A percentile compares a stretch with the other conserved stretches of the same genome.
phyloP scores from a whole-genome alignment of 2,113 vertebrate genomes.

The Garra rufa region DNA sequence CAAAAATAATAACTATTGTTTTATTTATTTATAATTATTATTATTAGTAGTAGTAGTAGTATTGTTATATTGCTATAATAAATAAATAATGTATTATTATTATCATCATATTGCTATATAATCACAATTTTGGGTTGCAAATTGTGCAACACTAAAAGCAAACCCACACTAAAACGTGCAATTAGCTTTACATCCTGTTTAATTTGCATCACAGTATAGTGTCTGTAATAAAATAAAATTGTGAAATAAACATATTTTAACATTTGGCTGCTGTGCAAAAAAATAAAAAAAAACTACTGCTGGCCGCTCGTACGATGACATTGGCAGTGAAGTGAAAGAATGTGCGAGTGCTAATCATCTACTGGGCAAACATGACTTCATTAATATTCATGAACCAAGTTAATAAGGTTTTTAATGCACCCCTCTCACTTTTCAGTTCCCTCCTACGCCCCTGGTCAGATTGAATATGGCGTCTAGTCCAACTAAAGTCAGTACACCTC shows the following conservation, averaged over 20 bases:
- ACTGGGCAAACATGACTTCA: constrained; percentile 13
- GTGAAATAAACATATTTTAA: not conserved
- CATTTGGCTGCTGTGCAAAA: not conserved
- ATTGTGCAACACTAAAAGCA: too few relatives aligned
- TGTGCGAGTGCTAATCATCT: constrained; percentile 11
- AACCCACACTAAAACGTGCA: too few relatives aligned
- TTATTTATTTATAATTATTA: too few relatives aligned
- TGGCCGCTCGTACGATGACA: not conserved
- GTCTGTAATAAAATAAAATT: too few relatives aligned
- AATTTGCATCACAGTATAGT: too few relatives aligned
- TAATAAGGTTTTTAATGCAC: constrained; percentile 16
- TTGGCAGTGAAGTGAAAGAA: not conserved
- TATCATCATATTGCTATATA: too few relatives aligned
- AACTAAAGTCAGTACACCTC: not conserved
- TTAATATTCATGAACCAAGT: constrained; percentile 31
- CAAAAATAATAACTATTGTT: too few relatives aligned
- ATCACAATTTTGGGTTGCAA: too few relatives aligned
- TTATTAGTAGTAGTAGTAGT: too few relatives aligned
- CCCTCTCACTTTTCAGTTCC: not conserved
- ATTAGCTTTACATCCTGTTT: too few relatives aligned
- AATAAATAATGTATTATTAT: too few relatives aligned
- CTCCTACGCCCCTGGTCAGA: constrained; percentile 17
- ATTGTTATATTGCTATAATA: too few relatives aligned
- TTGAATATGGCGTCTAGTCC: not conserved
- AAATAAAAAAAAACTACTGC: not conserved